Evolutionary conservation across 2,113 vertebrate species (phyloP).

Genomic region (Cavia aperea): DNA sequence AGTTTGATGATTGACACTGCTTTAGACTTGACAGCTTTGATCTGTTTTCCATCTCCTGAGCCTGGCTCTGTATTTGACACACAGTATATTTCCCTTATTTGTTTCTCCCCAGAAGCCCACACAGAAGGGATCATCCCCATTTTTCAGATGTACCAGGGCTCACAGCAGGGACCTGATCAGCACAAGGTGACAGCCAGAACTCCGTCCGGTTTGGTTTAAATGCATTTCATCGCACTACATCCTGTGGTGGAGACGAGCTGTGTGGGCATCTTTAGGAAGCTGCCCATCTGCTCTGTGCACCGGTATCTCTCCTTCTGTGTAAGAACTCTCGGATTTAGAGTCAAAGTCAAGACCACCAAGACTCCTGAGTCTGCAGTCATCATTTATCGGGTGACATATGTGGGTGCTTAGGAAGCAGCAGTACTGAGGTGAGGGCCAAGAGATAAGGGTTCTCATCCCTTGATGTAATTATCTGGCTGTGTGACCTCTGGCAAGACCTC

Average conservation of each 20-base stretch:
- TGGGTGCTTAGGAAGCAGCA: neutral
- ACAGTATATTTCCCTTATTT: neutral
- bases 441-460: neutral
- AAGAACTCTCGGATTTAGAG: neutral
- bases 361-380: neutral
- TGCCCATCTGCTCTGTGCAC: neutral
- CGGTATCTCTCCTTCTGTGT: neutral
- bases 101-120: neutral
- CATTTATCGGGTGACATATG: neutral
- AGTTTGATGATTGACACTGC: no score
- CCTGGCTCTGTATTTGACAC: accelerated
- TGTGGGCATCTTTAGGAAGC: neutral
- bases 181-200: neutral
- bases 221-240: accelerated
- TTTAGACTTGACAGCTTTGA: neutral
- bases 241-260: neutral
- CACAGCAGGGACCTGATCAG: neutral
- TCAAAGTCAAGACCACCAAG: neutral
- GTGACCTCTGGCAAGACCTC: neutral
- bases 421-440: neutral
- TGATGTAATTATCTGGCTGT: neutral
- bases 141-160: neutral
- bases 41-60: neutral
- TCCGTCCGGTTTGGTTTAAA: no score
- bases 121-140: neutral